Evolutionary conservation across 2,113 vertebrate genomes (phyloP), one percentile per base, ranked within the genome.

Genomic region (Perca fluviatilis): DNA sequence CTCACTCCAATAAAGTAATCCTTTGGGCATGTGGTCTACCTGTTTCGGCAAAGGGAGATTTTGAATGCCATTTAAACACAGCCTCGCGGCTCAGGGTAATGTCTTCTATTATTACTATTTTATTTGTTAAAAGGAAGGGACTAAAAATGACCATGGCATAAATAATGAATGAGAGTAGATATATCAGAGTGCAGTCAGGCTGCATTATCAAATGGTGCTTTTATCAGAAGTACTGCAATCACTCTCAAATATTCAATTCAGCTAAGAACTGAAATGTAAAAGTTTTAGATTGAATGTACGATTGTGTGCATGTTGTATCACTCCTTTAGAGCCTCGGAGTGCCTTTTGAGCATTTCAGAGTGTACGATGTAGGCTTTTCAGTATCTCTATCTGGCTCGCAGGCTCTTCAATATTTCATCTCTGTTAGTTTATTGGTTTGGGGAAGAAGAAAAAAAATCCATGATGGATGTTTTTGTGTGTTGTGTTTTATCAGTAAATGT

Each of bases 61-160:
- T 83, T 66, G 74, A 88, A 91, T 90, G 82, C 72, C 73, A 82
- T 92, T 90, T 85, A 86, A 91, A 89, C 79, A 77, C 77, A 79
- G 67, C 53, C 54, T 81, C 25, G 1, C 71, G 40, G 84, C 87
- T 86, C n/a, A 67, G 46, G 63, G 86, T 94, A 93, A 95, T 94
- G 92, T 93, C 85, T 92, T 94, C 86, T 86, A 92, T 94, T 94
- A 94, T 93, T 93, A 94, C 93, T 93, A 93, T 95, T 95, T 95
- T 93, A 95, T 95, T 94, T 92, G 92, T 92, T 95, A 94, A 95
- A 94, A 95, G 94, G 91, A 92, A 87, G 62, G 82, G 83, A 91
- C 92, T 94, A 95, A 94, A 95, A 95, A 93, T 94, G 91, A 93
- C 92, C 84, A n/a, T 3, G 7, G 60, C 83, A 83, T 95, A 65